These are phyloP conservation scores for Xenopus tropicalis DNA, from an alignment of 2,113 vertebrate genomes.

Conservation along the genomic window UCB_Xtro_10.0 CM004450.2:131579501-131580000, in stretches of 20 bases:
- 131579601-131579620: neutral
- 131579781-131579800: constrained; percentile 64
- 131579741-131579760: constrained; percentile 67
- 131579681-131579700: rapidly evolving
- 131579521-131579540: no score
- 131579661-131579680: rapidly evolving
- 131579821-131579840: constrained; percentile 78
- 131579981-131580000: no score
- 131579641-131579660: constrained; percentile 31
- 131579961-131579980: no score
- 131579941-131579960: no score
- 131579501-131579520: no score
- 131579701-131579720: neutral
- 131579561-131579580: no score
- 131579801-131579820: constrained; percentile 77
- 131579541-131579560: no score
- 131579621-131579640: constrained; percentile 49
- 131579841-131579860: constrained; percentile 70
- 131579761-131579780: constrained; percentile 64
- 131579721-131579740: rapidly evolving
- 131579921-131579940: neutral
- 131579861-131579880: constrained; percentile 74
- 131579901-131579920: constrained; percentile 51
- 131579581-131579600: no score
- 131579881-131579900: constrained; percentile 68